Base-by-base conservation (phyloP, 1,140 invertebrate genomes). In the Hyles euphorbiae region DNA sequence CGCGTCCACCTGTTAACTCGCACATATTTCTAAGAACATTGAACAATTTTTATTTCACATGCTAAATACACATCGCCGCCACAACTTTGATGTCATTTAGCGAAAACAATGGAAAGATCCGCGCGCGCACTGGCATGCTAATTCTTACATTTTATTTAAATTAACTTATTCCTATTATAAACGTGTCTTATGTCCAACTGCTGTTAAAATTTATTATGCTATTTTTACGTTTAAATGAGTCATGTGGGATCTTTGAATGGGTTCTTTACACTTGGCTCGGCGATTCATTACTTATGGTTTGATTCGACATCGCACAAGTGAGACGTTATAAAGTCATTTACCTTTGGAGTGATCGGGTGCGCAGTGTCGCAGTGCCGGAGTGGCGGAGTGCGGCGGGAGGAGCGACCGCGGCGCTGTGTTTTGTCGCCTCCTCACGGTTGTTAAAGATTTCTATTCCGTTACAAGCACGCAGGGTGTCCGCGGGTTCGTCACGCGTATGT, bases 31-130 rank as follows among this genome's bases (percentile, higher is more conserved):
- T 79, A 58, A 76, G 83, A 87, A 87, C 59, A 58, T 47, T 61
- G 55, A 69, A 80, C 73, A 76, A 72, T 82, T 87, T 68, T 83
- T 81, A 84, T 77, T 87, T 87, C 76, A 76, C 80, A 86, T 85
- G 72, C 79, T 84, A 77, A 82, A 84, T 85, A 84, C 74, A 82
- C 61, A 70, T 74, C 69, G 76, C 74, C 78, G 80, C 70, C 70
- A 78, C 81, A 82, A 85, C 85, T 88, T 88, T 88, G 85, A 88
- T 81, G 83, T 88, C 83, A 80, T 88, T 88, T 88, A 88, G 82
- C 82, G 79, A 86, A 86, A 85, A 87, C 85, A 88, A 88, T 88
- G 85, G 85, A 82, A 83, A 84, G 81, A 87, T 81, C 58, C 73
- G 63, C 50, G 71, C 64, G 36, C 68, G 46, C 64, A 65, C 72